Percentiles rank a stretch among this genome's conserved stretches.
These are phyloP conservation scores for Meriones psammophilus DNA, from an alignment of 2,797 vertebrate genomes.

Conservation along the genomic window DNA sequence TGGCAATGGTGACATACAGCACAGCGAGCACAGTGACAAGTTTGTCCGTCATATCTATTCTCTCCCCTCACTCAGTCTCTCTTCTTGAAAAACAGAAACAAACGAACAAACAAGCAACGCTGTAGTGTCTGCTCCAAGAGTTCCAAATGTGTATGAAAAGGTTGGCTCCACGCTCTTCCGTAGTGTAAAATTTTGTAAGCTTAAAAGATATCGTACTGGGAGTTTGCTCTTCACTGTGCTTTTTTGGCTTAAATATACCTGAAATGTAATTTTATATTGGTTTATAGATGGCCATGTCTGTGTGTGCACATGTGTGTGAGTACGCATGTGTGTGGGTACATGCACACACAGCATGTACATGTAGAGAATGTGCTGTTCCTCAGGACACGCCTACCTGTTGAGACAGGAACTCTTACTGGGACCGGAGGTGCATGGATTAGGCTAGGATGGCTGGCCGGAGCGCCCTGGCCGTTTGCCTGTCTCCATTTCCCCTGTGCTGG, in stretches of 20 bases:
- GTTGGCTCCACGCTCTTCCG: not conserved
- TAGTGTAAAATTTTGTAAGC: not conserved
- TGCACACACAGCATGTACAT: no score
- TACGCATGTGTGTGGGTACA: not conserved
- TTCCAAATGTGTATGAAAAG: not conserved
- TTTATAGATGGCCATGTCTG: not conserved
- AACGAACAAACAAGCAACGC: not conserved
- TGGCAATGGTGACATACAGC: not conserved
- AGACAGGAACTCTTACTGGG: not conserved
- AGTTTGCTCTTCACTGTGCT: not conserved
- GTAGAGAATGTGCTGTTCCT: not conserved
- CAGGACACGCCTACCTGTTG: not conserved
- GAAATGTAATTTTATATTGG: constrained; percentile 2
- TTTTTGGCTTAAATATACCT: constrained; percentile 4
- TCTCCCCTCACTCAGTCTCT: not conserved
- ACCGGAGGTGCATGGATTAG: no score
- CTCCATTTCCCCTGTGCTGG: not conserved
- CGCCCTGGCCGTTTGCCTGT: not conserved
- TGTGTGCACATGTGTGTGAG: not conserved
- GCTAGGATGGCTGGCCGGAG: not conserved
- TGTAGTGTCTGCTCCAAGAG: not conserved
- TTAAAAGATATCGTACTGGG: not conserved
- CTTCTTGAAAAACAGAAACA: not conserved
- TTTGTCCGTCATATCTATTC: not conserved
- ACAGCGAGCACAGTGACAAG: not conserved